These are phyloP conservation scores for Molossus alvarezi DNA, from an alignment of 2,797 vertebrate genomes.

Conservation along the genomic window DNA sequence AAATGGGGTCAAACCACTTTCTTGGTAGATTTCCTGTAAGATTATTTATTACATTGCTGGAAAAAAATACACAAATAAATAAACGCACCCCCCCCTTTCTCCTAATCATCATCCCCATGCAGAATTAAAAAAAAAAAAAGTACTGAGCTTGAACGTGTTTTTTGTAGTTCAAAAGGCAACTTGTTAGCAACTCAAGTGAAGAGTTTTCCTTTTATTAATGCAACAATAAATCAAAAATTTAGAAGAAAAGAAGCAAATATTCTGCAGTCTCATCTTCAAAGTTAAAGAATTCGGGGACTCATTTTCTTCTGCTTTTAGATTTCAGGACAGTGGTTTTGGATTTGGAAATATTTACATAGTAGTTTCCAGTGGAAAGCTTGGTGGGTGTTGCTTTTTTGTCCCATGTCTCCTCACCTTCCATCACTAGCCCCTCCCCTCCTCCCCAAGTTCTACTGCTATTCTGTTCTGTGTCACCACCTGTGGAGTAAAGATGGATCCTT, in stretches of 20 bases:
- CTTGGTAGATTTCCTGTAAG: background rate
- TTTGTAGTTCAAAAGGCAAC: background rate
- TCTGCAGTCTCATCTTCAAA: slow-evolving; percentile 14
- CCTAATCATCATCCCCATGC: background rate
- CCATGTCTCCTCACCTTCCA: fast-evolving
- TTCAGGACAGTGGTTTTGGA: background rate
- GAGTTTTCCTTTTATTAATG: background rate
- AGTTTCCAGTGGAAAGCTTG: background rate
- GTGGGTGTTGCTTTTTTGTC: background rate
- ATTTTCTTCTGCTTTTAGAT: background rate
- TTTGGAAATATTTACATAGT: background rate
- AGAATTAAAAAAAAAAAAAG: background rate
- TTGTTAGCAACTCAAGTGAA: background rate
- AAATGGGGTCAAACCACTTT: background rate
- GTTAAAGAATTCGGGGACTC: background rate
- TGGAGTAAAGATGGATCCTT: background rate
- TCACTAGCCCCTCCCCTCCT: fast-evolving
- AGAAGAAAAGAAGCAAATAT: background rate
- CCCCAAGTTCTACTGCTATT: background rate
- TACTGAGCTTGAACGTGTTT: background rate
- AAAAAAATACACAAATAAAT: background rate
- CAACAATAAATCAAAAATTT: background rate
- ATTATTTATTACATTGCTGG: background rate
- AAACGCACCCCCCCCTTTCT: background rate
- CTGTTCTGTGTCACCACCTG: background rate